A percentile compares a stretch with the other conserved stretches of the same genome.
phyloP scores from a whole-genome alignment of 2,888 invertebrate genomes.

The Macroteleia sp. region DNA sequence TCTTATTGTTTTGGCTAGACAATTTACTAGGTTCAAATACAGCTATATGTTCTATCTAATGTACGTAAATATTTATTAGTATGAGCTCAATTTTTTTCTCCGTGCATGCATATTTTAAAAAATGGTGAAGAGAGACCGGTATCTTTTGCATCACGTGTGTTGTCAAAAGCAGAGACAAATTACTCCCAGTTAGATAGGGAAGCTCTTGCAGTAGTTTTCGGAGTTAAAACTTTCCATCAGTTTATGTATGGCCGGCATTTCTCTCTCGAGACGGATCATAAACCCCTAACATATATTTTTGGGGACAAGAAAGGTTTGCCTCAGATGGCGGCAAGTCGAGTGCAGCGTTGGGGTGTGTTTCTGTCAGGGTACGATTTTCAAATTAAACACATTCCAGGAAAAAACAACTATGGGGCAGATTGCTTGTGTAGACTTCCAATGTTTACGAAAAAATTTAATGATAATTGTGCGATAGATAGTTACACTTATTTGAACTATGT shows the following conservation, averaged over 20 bases:
- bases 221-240: too few relatives aligned
- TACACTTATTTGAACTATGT: neutral
- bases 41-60: too few relatives aligned
- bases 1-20: too few relatives aligned
- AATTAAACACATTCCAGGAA: neutral
- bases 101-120: too few relatives aligned
- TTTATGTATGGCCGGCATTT: conserved; percentile 59
- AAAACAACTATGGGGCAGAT: neutral
- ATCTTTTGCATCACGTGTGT: neutral
- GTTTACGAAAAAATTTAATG: neutral
- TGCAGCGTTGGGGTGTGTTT: neutral
- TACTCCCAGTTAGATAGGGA: too few relatives aligned
- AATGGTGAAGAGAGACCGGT: too few relatives aligned
- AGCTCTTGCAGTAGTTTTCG: too few relatives aligned
- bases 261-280: neutral
- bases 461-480: neutral
- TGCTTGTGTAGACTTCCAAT: neutral
- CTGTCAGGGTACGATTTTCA: neutral
- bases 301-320: conserved; percentile 64
- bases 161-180: neutral
- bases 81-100: too few relatives aligned
- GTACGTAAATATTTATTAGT: too few relatives aligned
- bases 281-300: conserved; percentile 71
- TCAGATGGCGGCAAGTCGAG: conserved; percentile 29
- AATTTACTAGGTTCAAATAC: too few relatives aligned